Percentiles rank a stretch among this genome's conserved stretches.
Conservation (phyloP, 2,888 invertebrate species). For the Suillia variegata region DNA sequence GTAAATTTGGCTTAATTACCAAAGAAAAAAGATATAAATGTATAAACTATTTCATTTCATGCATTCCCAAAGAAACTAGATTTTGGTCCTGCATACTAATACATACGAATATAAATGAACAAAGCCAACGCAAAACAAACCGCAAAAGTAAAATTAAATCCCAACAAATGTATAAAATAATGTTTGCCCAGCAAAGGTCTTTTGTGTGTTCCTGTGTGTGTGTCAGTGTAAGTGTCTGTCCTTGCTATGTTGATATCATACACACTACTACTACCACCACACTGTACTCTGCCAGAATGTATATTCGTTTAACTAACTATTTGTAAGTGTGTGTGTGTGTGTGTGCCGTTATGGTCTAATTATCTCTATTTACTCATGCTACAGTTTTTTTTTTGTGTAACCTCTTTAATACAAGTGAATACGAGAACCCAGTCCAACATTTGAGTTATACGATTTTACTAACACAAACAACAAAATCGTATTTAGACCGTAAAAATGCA, state of each 20-base stretch:
- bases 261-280: no score
- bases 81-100: no score
- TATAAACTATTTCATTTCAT: no score
- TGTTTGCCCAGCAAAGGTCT: background rate
- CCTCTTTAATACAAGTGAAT: background rate
- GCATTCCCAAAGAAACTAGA: no score
- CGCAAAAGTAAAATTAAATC: background rate
- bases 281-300: background rate
- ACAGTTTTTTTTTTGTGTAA: background rate
- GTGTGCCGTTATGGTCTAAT: background rate
- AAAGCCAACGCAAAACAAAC: no score
- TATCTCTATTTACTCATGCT: background rate
- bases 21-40: no score
- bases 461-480: background rate
- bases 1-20: no score
- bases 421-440: background rate
- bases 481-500: conserved; percentile 25
- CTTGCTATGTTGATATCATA: no score
- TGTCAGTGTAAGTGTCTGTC: no score
- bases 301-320: background rate
- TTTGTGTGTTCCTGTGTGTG: background rate
- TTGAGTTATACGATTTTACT: background rate
- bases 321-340: conserved; percentile 4
- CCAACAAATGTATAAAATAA: background rate
- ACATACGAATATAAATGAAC: no score